These are phyloP conservation scores for Whitmania pigra DNA, from an alignment of 1,140 invertebrate genomes.

Conservation along the genomic window DNA sequence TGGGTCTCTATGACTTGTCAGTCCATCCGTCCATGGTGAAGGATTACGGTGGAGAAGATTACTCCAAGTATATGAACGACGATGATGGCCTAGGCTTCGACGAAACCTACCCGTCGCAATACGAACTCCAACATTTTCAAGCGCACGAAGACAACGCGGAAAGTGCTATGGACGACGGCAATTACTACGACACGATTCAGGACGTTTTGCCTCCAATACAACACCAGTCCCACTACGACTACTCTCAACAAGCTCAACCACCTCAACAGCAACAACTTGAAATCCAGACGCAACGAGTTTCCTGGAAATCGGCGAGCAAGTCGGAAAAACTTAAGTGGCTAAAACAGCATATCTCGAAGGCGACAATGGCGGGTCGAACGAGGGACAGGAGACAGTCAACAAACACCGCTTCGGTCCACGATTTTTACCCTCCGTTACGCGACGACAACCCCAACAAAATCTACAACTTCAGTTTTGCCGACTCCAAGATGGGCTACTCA, in stretches of 20 bases:
- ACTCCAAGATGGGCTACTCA: conserved; percentile 8
- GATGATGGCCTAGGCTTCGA: neutral
- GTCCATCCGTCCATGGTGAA: neutral
- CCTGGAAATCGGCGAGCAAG: no score
- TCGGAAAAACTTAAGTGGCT: neutral
- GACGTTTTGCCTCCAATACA: neutral
- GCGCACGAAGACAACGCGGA: neutral
- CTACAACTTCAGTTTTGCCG: conserved; percentile 10
- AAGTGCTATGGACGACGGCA: neutral
- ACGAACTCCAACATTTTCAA: neutral
- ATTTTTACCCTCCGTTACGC: neutral
- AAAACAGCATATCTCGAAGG: neutral
- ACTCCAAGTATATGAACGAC: neutral
- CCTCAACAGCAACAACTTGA: no score
- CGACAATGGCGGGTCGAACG: neutral
- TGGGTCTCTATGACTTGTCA: neutral
- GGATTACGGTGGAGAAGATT: conserved; percentile 9
- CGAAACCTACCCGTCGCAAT: neutral
- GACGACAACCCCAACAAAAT: conserved; percentile 4
- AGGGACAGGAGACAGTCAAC: neutral
- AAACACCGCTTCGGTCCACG: neutral
- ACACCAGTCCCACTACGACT: neutral
- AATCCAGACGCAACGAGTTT: neutral
- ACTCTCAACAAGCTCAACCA: neutral
- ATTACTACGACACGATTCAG: conserved; percentile 4